Evolutionary conservation across 2,797 vertebrate species (phyloP).

Genomic region (Cynopterus sphinx): DNA sequence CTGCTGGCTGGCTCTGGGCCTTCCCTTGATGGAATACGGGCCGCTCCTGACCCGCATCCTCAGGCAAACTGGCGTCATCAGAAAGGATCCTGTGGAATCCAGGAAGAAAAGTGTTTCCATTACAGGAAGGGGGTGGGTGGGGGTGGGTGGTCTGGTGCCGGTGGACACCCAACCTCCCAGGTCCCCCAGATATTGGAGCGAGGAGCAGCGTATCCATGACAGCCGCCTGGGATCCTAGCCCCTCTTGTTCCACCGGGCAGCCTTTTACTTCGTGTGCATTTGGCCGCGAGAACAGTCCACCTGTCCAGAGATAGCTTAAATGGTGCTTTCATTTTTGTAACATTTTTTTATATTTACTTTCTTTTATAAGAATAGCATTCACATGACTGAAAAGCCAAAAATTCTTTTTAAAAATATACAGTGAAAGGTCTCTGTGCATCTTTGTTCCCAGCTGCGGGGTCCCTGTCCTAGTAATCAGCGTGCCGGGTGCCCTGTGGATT

Average conservation of each 20-base stretch:
- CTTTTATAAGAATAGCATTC: not conserved
- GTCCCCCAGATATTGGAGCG: too few species aligned
- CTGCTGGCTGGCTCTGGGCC: not conserved
- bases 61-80: not conserved
- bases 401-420: not conserved
- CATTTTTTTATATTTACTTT: not conserved
- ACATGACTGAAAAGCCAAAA: not conserved
- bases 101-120: not conserved
- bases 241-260: not conserved
- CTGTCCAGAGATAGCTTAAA: not conserved
- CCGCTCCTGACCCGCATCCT: too few species aligned
- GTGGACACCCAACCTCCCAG: too few species aligned
- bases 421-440: not conserved
- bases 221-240: rapidly evolving
- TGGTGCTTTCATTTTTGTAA: not conserved
- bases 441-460: not conserved
- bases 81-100: not conserved
- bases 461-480: not conserved
- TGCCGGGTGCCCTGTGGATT: rapidly evolving
- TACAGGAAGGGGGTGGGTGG: not conserved
- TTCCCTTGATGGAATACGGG: not conserved
- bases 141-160: too few species aligned
- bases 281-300: not conserved
- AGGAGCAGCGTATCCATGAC: too few species aligned
- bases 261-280: not conserved